These are phyloP conservation scores for Morus bassanus DNA, from an alignment of 2,797 vertebrate species.

Conservation along the genomic window DNA sequence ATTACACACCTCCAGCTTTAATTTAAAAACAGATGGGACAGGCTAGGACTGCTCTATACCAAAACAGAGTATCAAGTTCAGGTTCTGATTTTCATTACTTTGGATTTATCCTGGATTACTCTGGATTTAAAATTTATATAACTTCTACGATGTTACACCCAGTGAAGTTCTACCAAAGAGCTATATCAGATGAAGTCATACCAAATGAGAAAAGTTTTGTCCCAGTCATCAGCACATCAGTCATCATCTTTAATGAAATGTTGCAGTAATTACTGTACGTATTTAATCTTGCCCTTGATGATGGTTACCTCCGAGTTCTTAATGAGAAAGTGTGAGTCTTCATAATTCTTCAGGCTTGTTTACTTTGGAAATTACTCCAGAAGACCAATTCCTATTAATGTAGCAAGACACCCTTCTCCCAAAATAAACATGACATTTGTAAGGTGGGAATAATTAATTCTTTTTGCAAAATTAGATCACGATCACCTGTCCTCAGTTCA, in stretches of 20 bases:
- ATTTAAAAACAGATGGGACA: background rate
- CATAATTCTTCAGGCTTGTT: background rate
- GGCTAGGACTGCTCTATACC: background rate
- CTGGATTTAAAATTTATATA: background rate
- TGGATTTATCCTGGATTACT: background rate
- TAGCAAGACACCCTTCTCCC: background rate
- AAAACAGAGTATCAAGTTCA: background rate
- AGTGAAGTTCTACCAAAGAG: background rate
- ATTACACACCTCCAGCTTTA: background rate
- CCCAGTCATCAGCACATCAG: background rate
- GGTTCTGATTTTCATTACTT: background rate
- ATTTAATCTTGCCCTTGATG: background rate
- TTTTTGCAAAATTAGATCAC: background rate
- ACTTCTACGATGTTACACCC: background rate
- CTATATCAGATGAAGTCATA: background rate
- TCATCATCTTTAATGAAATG: background rate
- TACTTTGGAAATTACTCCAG: background rate
- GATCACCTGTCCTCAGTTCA: too few species aligned
- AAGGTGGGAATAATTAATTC: background rate
- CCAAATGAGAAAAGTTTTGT: background rate
- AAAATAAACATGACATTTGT: fast-evolving
- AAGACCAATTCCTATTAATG: background rate
- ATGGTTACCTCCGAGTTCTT: background rate
- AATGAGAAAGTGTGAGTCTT: background rate
- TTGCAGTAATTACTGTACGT: background rate